Percentiles rank a stretch among this genome's conserved stretches.
Evolutionary conservation across 2,888 invertebrate species (phyloP).

Genomic region (Epirrita christyi): DNA sequence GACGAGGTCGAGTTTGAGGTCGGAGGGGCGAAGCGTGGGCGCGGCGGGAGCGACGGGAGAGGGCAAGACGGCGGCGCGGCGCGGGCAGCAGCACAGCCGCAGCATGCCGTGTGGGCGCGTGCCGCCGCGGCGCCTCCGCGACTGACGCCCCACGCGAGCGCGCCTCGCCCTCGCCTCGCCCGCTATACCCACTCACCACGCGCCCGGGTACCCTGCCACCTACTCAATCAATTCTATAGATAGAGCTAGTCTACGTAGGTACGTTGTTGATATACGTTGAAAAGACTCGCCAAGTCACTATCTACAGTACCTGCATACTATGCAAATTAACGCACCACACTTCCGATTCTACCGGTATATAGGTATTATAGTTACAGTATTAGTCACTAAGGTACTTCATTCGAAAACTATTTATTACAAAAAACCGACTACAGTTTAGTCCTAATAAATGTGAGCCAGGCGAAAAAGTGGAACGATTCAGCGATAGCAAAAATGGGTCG

Average conservation of each 20-base stretch:
- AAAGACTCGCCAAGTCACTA: conserved; percentile 1
- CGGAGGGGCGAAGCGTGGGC: conserved; percentile 45
- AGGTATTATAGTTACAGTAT: background rate
- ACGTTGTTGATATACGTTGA: conserved; percentile 1
- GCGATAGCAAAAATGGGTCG: conserved; percentile 78
- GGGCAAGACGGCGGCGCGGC: conserved; percentile 59
- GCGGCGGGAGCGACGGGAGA: conserved; percentile 39
- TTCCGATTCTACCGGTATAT: background rate
- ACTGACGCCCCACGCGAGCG: conserved; percentile 65
- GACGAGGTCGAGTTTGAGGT: conserved; percentile 71
- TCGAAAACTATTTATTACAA: background rate
- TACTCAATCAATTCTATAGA: conserved; percentile 53
- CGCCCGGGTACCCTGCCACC: conserved; percentile 35
- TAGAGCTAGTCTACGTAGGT: background rate
- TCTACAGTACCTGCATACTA: conserved; percentile 11
- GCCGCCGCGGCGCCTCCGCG: conserved; percentile 70
- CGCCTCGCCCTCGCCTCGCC: conserved; percentile 50
- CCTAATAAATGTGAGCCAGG: conserved; percentile 54
- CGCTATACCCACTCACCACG: conserved; percentile 32
- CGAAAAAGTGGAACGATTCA: conserved; percentile 72
- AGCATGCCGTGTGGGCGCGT: conserved; percentile 62
- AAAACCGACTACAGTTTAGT: conserved; percentile 31
- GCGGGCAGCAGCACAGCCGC: conserved; percentile 65
- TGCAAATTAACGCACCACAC: conserved; percentile 5
- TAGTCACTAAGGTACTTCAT: background rate